Evolutionary conservation across 2,888 invertebrate genomes (phyloP).

Genomic region (Itoplectis maculator): DNA sequence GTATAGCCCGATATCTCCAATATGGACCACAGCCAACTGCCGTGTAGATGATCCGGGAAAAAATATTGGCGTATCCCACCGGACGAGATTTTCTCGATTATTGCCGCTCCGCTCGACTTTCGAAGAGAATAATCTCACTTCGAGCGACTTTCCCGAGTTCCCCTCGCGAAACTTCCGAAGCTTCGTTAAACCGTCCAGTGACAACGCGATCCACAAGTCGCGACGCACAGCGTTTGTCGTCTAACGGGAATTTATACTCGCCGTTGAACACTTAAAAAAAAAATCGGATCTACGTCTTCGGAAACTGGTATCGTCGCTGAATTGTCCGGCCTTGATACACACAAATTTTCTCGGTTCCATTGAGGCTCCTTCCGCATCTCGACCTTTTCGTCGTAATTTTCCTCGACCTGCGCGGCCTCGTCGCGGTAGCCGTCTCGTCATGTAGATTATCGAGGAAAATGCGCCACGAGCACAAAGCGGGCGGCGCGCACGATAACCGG

Average conservation of each 20-base stretch:
- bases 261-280: not conserved
- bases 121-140: not conserved
- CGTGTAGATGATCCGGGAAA: slow-evolving; percentile 13
- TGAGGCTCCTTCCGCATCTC: slow-evolving; percentile 56
- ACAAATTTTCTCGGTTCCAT: slow-evolving; percentile 63
- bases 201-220: not conserved
- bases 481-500: slow-evolving; percentile 8
- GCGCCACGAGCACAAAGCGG: not conserved
- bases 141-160: slow-evolving; percentile 2
- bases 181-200: not conserved
- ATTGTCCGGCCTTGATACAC: not conserved
- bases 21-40: slow-evolving; percentile 45
- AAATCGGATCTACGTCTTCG: not conserved
- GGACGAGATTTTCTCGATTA: slow-evolving; percentile 28
- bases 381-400: slow-evolving; percentile 20
- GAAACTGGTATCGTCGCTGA: not conserved
- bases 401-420: not conserved
- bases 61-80: slow-evolving; percentile 14
- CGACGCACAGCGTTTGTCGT: not conserved
- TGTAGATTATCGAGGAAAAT: slow-evolving; percentile 18
- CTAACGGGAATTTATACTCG: not conserved
- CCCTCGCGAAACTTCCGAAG: not conserved
- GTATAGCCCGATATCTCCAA: slow-evolving; percentile 14
- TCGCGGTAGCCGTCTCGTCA: slow-evolving; percentile 19
- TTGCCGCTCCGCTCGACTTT: slow-evolving; percentile 18